phyloP scores from a whole-genome alignment of 2,113 vertebrate genomes.

The Synchiropus splendidus region DNA sequence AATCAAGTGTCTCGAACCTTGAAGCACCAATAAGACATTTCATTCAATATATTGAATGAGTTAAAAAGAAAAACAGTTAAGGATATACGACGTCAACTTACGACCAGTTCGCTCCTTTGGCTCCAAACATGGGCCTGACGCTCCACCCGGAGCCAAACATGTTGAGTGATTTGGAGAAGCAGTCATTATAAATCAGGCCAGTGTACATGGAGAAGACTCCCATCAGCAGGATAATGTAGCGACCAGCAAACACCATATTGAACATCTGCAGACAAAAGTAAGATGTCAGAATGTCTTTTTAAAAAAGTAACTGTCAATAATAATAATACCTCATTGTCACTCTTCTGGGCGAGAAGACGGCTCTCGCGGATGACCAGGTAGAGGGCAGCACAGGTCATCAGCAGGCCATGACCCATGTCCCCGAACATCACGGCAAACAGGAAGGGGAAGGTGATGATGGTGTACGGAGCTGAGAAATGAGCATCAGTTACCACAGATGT shows the following conservation, averaged over 20 bases:
- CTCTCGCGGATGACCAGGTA: constrained; percentile 92
- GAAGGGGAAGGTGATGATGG: constrained; percentile 96
- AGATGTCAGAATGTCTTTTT: background rate
- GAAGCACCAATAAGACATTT: constrained; percentile 4
- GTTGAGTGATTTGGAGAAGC: constrained; percentile 96
- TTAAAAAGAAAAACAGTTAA: background rate
- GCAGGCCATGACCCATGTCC: constrained; percentile 86
- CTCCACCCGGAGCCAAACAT: constrained; percentile 97
- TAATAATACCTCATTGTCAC: constrained; percentile 83
- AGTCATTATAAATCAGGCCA: constrained; percentile 95
- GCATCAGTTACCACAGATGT: background rate
- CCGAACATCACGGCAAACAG: constrained; percentile 99
- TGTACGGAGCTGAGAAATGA: constrained; percentile 78
- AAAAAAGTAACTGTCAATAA: background rate
- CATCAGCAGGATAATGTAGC: constrained; percentile 96
- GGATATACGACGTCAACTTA: constrained; percentile 61
- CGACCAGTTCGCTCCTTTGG: constrained; percentile 80
- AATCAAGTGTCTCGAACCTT: constrained; percentile 70
- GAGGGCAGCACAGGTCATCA: constrained; percentile 86
- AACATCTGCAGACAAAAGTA: constrained; percentile 74
- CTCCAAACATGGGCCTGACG: constrained; percentile 82
- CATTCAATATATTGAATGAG: background rate
- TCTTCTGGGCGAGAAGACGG: constrained; percentile 86
- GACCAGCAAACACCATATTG: constrained; percentile 87
- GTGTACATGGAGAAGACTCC: constrained; percentile 93